Evolutionary conservation across 2,888 invertebrate genomes (phyloP), one percentile per base, ranked within the genome.

Genomic region (Amphiduros pacificus): DNA sequence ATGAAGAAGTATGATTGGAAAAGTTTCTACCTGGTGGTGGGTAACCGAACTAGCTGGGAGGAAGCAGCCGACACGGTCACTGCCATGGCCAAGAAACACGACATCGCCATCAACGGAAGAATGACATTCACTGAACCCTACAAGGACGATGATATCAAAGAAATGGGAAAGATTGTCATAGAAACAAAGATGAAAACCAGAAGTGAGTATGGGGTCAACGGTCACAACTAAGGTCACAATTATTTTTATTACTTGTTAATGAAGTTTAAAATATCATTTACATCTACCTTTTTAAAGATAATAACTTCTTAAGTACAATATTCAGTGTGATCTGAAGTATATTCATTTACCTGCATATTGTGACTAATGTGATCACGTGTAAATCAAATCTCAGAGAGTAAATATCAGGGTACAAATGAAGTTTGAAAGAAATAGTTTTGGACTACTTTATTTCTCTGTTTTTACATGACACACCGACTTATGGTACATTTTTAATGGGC

Each of bases 111-210:
- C 22, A 91, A 89, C 0, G 88, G 88, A 24, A 87, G 88, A 52
- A 90, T 89, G 24, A 71, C 72, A 60, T 74, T 77, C 51, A 63
- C 70, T 1, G 74, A 75, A 20, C 75, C 76, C 0, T 77, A 76
- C 64, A 63, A 64, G 2, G 32, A 57, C 11, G 55, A 66, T 36
- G 48, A 63, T 22, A 1, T 27, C 22, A 5, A n/a, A 11, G 44
- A 22, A 44, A 71, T 78, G 54, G 63, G 65, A 22, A 84, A 85
- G 56, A 91, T 93, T 56, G 89, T 93, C 0, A 88, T 88, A 20
- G 87, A 88, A 69, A 93, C 93, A 0, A 90, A 89, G 79, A 84
- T 86, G 64, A 88, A 87, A 64, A 93, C 93, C 0, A 87, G 94
- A 86, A 90, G 93, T 93, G 81, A 85, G 85, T 49, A 26, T 49